A percentile compares a stretch with the other conserved stretches of the same genome.
These are phyloP conservation scores for Ciona savignyi DNA, from an alignment of 23 tunicate genomes.

Conservation along the genomic window DNA sequence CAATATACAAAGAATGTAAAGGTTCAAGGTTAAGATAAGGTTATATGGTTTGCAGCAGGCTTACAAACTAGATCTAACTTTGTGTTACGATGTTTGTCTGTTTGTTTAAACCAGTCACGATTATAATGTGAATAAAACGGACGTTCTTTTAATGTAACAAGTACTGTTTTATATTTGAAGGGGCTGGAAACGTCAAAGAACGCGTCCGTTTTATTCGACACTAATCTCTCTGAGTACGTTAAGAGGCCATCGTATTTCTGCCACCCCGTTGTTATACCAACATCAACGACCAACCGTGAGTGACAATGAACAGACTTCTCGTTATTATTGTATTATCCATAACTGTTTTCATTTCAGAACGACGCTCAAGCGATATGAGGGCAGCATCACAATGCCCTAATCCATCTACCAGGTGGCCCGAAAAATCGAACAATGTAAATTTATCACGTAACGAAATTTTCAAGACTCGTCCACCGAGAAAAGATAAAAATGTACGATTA, in stretches of 20 bases:
- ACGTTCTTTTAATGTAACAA: no score
- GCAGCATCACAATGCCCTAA: not conserved
- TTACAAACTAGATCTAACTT: no score
- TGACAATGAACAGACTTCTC: not conserved
- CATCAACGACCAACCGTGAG: not conserved
- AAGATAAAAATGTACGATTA: no score
- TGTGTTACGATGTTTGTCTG: no score
- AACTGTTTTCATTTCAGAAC: not conserved
- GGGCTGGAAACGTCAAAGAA: not conserved
- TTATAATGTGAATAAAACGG: no score
- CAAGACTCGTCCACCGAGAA: not conserved
- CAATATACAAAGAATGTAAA: no score
- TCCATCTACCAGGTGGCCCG: not conserved
- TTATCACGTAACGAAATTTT: no score
- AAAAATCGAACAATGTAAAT: no score
- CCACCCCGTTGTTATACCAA: constrained; percentile 1
- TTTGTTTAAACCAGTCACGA: no score
- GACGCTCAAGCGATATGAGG: not conserved
- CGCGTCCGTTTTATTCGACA: not conserved
- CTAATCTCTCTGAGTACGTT: not conserved
- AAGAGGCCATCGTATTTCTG: not conserved
- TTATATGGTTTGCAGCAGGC: no score
- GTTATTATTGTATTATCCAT: not conserved
- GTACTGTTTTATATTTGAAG: no score
- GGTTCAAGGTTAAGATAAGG: no score